Evolutionary conservation across 2,797 vertebrate genomes (phyloP).

Genomic region (Propithecus deckenii): DNA sequence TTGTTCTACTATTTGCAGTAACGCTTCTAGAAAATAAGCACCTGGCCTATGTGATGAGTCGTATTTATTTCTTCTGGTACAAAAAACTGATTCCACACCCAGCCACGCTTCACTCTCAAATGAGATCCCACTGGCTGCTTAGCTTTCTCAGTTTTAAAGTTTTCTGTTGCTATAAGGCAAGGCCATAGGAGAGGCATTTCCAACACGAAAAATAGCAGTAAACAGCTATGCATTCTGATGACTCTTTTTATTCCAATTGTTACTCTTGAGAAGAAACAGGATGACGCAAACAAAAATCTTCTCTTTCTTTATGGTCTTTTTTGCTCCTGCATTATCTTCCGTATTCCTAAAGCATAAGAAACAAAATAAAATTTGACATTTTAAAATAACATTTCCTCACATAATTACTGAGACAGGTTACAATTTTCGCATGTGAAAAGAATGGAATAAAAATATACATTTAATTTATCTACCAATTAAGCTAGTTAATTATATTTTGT

Average conservation of each 20-base stretch:
- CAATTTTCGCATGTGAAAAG: slow-evolving; percentile 17
- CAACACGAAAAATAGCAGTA: slow-evolving; percentile 44
- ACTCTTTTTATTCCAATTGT: slow-evolving; percentile 45
- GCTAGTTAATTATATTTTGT: slow-evolving; percentile 69
- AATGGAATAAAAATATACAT: slow-evolving; percentile 59
- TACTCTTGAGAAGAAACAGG: slow-evolving; percentile 54
- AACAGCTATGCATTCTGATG: slow-evolving; percentile 74
- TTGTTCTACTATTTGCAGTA: not conserved
- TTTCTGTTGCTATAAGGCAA: not conserved
- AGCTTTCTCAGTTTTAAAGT: fast-evolving
- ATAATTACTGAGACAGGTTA: slow-evolving; percentile 7
- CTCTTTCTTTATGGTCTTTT: slow-evolving; percentile 1
- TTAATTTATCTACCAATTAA: slow-evolving; percentile 78
- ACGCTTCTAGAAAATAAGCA: slow-evolving; percentile 79
- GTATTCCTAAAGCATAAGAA: slow-evolving; percentile 49
- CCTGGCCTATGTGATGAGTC: slow-evolving; percentile 90
- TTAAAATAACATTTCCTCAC: slow-evolving; percentile 32
- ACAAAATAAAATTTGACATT: slow-evolving; percentile 35
- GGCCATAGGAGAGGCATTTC: slow-evolving; percentile 68
- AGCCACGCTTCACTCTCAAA: slow-evolving; percentile 85
- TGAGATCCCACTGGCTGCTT: not conserved
- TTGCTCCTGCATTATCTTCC: not conserved
- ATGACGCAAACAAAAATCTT: slow-evolving; percentile 23
- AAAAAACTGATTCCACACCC: slow-evolving; percentile 93
- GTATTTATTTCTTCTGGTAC: slow-evolving; percentile 90